phyloP scores from a whole-genome alignment of 1,140 invertebrate genomes.

The Doryteuthis pealeii region DNA sequence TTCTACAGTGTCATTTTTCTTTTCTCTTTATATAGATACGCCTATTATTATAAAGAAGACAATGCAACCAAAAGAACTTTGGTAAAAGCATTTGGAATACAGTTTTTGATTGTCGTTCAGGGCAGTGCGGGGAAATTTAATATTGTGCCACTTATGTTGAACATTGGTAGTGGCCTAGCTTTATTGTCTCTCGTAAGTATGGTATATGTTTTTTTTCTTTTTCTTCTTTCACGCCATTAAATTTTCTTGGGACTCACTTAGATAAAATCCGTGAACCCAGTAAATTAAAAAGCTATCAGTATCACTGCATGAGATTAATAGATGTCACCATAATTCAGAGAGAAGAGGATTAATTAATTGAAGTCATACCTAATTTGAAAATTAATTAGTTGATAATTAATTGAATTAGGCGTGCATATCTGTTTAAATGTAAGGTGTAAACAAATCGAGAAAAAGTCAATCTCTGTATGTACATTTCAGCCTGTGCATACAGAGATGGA shows the following conservation, averaged over 20 bases:
- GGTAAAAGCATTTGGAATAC: slow-evolving; percentile 64
- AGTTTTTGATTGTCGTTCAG: slow-evolving; percentile 62
- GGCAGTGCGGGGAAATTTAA: slow-evolving; percentile 63
- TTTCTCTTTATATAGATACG: slow-evolving; percentile 52
- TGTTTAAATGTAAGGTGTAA: too few species aligned
- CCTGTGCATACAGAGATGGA: too few species aligned
- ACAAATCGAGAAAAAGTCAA: too few species aligned
- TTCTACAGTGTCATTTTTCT: too few species aligned
- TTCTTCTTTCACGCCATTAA: neutral
- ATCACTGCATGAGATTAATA: too few species aligned
- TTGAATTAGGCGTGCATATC: too few species aligned
- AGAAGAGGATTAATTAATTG: neutral
- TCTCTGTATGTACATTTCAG: too few species aligned
- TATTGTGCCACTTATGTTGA: slow-evolving; percentile 61
- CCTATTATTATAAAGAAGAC: slow-evolving; percentile 54
- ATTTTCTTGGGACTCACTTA: neutral
- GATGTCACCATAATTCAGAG: too few species aligned
- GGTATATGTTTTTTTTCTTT: neutral
- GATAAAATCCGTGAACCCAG: neutral
- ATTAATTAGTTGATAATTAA: too few species aligned
- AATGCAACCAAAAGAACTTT: slow-evolving; percentile 60
- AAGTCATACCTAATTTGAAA: too few species aligned
- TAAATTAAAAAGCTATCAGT: too few species aligned
- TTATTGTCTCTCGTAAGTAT: slow-evolving; percentile 62
- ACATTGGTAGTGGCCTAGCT: slow-evolving; percentile 64